Evolutionary conservation across 2,797 vertebrate species (phyloP).

Genomic region (Pipistrellus nathusii): DNA sequence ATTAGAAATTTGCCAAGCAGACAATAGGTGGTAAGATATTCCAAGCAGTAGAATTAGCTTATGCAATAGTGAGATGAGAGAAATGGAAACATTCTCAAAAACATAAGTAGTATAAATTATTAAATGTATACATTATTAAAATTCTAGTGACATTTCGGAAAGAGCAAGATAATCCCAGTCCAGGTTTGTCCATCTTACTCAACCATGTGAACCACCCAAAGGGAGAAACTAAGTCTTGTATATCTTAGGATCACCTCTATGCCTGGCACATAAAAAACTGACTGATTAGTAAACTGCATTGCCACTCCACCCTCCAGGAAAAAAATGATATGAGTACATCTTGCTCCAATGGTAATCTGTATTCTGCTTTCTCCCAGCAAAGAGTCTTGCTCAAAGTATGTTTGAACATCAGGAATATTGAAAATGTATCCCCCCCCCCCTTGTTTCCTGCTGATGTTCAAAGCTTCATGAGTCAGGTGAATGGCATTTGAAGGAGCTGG

Average conservation of each 20-base stretch:
- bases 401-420: conserved; percentile 52
- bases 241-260: background rate
- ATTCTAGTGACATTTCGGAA: background rate
- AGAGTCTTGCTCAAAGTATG: conserved; percentile 23
- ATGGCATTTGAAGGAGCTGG: conserved; percentile 79
- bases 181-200: background rate
- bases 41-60: background rate
- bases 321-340: background rate
- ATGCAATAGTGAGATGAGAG: background rate
- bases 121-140: background rate
- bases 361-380: conserved; percentile 18
- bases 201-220: background rate
- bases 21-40: background rate
- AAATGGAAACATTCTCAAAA: background rate
- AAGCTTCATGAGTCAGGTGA: conserved; percentile 79
- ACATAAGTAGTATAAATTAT: background rate
- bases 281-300: background rate
- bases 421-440: conserved; percentile 52
- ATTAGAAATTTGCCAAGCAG: background rate
- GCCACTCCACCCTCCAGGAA: background rate
- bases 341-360: background rate
- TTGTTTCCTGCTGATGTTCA: conserved; percentile 66
- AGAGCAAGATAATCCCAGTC: background rate
- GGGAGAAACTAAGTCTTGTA: background rate
- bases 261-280: too few species aligned